phyloP scores from a whole-genome alignment of 2,797 vertebrate genomes.

The Pipistrellus pipistrellus region DNA sequence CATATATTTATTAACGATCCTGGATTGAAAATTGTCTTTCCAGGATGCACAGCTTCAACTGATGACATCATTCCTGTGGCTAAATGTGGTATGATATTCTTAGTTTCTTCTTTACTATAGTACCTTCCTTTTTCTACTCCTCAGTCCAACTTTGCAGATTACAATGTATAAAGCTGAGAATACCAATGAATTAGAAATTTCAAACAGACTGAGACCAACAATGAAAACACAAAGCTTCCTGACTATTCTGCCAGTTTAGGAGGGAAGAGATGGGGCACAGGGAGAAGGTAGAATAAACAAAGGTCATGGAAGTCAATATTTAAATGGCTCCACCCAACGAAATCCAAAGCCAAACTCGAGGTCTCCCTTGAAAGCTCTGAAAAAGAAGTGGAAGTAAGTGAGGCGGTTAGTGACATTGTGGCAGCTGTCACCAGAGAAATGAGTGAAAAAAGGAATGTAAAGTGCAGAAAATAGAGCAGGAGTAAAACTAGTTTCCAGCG shows the following conservation, averaged over 20 bases:
- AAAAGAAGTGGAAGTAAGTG: background rate
- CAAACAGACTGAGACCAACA: background rate
- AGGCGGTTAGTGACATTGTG: background rate
- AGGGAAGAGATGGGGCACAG: background rate
- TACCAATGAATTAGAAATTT: background rate
- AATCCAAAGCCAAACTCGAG: background rate
- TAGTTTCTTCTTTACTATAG: background rate
- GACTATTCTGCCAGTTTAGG: background rate
- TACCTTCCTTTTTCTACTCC: background rate
- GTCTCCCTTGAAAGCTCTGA: background rate
- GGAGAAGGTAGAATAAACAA: background rate
- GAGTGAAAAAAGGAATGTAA: background rate
- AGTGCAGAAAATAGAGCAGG: background rate
- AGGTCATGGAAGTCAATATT: background rate
- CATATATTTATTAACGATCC: background rate
- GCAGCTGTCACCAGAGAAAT: background rate
- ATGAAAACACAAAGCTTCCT: slow-evolving; percentile 14
- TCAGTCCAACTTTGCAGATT: background rate
- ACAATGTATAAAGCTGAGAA: background rate
- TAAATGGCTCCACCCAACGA: background rate
- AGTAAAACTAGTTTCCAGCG: background rate
- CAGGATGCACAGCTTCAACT: slow-evolving; percentile 93
- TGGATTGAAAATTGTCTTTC: slow-evolving; percentile 54
- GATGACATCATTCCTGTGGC: slow-evolving; percentile 92
- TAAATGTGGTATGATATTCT: slow-evolving; percentile 86